These are phyloP conservation scores for Sycophila sp. DNA, from an alignment of 1,140 invertebrate species.

Conservation along the genomic window DNA sequence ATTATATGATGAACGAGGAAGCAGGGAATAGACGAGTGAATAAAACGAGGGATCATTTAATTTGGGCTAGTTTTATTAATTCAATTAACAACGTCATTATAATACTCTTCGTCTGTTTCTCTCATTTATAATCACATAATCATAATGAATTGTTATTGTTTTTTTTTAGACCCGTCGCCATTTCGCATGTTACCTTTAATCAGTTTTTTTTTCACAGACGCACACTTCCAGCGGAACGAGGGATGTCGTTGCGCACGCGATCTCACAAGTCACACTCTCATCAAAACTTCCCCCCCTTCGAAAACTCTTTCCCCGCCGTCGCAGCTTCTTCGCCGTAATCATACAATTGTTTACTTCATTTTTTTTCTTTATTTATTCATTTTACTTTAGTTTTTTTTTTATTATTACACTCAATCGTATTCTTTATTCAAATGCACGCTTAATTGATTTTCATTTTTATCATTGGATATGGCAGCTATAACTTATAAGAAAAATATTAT, in stretches of 20 bases:
- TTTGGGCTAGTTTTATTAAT: conserved; percentile 68
- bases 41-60: conserved; percentile 40
- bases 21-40: background rate
- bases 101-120: conserved; percentile 65
- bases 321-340: background rate
- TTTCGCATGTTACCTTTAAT: conserved; percentile 58
- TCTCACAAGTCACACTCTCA: conserved; percentile 40
- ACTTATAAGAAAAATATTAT: conserved; percentile 64
- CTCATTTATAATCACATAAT: conserved; percentile 67
- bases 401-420: conserved; percentile 18
- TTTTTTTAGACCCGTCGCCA: conserved; percentile 65
- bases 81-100: conserved; percentile 68
- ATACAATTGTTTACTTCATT: too few relatives aligned
- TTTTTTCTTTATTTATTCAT: too few relatives aligned
- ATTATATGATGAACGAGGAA: background rate
- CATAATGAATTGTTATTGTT: conserved; percentile 66
- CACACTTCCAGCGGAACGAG: conserved; percentile 48
- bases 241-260: conserved; percentile 27
- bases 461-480: conserved; percentile 63
- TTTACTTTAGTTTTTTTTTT: conserved; percentile 5
- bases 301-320: conserved; percentile 28
- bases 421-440: conserved; percentile 51
- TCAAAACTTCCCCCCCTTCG: too few relatives aligned
- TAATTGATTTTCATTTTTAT: conserved; percentile 47
- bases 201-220: conserved; percentile 49